phyloP scores from a whole-genome alignment of 1,140 invertebrate species.

The Drosophila seguyi region DNA sequence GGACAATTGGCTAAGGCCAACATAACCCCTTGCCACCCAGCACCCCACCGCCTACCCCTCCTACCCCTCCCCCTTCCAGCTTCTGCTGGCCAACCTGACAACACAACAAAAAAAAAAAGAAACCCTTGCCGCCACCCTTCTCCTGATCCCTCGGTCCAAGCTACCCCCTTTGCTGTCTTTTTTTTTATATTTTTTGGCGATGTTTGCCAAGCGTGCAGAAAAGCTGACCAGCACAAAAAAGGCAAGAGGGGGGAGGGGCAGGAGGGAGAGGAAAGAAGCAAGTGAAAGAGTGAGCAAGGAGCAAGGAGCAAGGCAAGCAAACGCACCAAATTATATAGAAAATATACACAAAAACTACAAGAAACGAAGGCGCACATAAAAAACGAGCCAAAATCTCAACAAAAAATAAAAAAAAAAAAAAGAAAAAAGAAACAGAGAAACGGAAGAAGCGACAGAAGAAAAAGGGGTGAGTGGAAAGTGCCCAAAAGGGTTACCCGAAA shows the following conservation, averaged over 20 bases:
- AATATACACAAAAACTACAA: constrained; percentile 59
- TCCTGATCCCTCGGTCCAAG: background rate
- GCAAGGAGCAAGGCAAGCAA: constrained; percentile 26
- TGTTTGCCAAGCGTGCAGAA: constrained; percentile 79
- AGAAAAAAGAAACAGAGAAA: constrained; percentile 36
- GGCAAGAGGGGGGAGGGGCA: constrained; percentile 1
- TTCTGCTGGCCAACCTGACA: constrained; percentile 34
- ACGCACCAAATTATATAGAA: constrained; percentile 79
- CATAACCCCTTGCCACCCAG: constrained; percentile 1
- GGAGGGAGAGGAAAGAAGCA: background rate
- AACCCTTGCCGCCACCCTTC: constrained; percentile 41
- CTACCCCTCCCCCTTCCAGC: background rate
- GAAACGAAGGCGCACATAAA: constrained; percentile 43
- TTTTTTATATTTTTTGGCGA: constrained; percentile 26
- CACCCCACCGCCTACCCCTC: background rate
- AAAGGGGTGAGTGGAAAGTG: constrained; percentile 29
- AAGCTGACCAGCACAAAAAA: constrained; percentile 81
- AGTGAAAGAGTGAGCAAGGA: background rate
- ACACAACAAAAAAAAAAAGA: constrained; percentile 12
- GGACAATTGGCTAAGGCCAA: constrained; percentile 69
- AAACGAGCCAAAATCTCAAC: constrained; percentile 56
- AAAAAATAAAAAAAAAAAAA: constrained; percentile 47
- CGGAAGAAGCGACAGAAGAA: background rate
- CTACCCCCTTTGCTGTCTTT: constrained; percentile 11
- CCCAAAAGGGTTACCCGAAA: constrained; percentile 67